Conservation (phyloP, 2,113 vertebrate species). For the Sturnus vulgaris region DNA sequence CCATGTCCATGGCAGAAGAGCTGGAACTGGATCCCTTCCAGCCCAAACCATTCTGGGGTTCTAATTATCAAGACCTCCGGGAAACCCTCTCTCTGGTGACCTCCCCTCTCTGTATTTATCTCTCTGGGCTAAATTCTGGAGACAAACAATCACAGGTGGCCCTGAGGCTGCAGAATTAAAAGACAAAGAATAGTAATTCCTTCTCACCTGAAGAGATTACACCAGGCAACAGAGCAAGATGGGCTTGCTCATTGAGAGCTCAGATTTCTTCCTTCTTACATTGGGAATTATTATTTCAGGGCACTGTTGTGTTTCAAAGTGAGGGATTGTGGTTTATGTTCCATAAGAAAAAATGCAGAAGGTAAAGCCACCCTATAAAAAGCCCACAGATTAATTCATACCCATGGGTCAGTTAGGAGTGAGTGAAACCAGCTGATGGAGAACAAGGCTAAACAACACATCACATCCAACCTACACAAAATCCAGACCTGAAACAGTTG, state of each 20-base stretch:
- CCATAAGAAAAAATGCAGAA: not conserved
- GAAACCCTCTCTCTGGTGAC: not conserved
- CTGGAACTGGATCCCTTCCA: not conserved
- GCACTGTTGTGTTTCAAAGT: not conserved
- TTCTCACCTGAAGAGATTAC: not conserved
- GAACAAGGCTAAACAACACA: not conserved
- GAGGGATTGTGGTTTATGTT: not conserved
- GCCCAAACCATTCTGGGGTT: not conserved
- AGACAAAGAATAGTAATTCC: not conserved
- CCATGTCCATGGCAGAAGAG: not conserved
- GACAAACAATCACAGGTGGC: accelerated
- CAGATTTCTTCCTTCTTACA: not conserved
- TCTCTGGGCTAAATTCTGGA: not conserved
- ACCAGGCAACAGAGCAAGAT: not conserved
- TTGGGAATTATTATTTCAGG: not conserved
- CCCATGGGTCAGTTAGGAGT: not conserved
- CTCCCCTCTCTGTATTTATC: not conserved
- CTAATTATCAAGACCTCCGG: not conserved
- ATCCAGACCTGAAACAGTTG: not conserved
- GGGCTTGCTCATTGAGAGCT: not conserved
- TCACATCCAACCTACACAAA: not conserved
- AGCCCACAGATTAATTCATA: not conserved
- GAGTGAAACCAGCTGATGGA: not conserved
- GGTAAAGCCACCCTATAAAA: not conserved
- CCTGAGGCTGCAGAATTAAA: not conserved